Conservation (phyloP, 2,797 vertebrate species). For the Spheniscus humboldti region DNA sequence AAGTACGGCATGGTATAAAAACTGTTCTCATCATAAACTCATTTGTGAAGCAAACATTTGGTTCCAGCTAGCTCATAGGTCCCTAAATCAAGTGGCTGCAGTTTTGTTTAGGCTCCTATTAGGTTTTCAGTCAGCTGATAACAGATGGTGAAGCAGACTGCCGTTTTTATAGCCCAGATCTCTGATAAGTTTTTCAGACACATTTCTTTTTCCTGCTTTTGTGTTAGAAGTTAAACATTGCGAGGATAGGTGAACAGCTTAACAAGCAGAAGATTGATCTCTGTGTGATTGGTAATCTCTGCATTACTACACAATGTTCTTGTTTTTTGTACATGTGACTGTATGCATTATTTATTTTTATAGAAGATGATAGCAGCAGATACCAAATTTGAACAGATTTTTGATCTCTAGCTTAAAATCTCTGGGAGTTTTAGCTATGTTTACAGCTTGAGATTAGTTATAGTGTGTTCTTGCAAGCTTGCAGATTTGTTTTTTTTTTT, state of each 20-base stretch:
- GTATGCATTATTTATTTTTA: not conserved
- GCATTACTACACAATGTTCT: not conserved
- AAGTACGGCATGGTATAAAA: not conserved
- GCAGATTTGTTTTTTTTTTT: not conserved
- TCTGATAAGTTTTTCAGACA: conserved; percentile 23
- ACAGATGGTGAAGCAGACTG: not conserved
- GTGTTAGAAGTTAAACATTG: not conserved
- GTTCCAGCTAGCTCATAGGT: not conserved
- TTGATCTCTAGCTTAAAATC: not conserved
- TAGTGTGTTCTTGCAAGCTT: not conserved
- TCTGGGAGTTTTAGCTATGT: not conserved
- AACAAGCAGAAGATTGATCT: not conserved
- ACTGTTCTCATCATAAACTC: not conserved
- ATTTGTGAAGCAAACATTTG: not conserved
- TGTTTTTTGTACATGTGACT: not conserved
- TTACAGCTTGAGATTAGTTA: not conserved
- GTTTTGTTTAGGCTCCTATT: not conserved
- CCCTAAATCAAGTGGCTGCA: not conserved
- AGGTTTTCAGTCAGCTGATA: not conserved
- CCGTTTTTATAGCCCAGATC: not conserved
- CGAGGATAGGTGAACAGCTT: not conserved
- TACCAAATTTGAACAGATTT: not conserved
- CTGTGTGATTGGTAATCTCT: not conserved
- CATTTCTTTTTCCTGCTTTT: conserved; percentile 35
- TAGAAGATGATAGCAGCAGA: not conserved